A percentile compares a stretch with the other conserved stretches of the same genome.
Conservation (phyloP, 2,113 vertebrate genomes). For the Ceuthmochares aereus region DNA sequence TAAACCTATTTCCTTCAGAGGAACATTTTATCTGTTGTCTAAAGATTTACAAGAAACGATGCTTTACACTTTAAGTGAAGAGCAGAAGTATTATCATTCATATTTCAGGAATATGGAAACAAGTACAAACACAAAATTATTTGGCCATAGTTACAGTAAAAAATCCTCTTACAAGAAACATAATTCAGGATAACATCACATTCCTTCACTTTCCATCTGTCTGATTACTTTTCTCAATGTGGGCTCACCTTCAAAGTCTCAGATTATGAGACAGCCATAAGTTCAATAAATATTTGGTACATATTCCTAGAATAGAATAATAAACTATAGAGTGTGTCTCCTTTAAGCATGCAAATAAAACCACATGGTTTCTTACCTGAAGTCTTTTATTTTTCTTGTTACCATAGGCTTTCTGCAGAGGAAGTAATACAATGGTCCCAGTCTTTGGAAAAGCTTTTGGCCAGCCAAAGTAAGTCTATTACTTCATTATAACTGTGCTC, state of each 20-base stretch:
- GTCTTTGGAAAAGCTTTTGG: conserved; percentile 80
- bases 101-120: neutral
- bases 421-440: conserved; percentile 82
- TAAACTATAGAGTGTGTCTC: neutral
- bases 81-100: neutral
- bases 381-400: neutral
- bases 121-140: neutral
- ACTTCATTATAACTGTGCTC: neutral
- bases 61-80: neutral
- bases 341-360: neutral
- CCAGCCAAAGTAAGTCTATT: conserved; percentile 75
- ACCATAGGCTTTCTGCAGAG: conserved; percentile 73
- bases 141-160: neutral
- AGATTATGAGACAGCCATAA: neutral
- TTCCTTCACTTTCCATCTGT: neutral
- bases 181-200: neutral
- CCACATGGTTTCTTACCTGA: neutral
- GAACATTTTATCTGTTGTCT: neutral
- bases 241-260: neutral
- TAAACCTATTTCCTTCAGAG: neutral
- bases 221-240: neutral
- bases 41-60: neutral
- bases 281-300: neutral
- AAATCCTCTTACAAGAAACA: neutral
- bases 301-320: neutral